A percentile compares a stretch with the other conserved stretches of the same genome.
phyloP scores from a whole-genome alignment of 1,140 invertebrate genomes.

The Anastatus disparis region DNA sequence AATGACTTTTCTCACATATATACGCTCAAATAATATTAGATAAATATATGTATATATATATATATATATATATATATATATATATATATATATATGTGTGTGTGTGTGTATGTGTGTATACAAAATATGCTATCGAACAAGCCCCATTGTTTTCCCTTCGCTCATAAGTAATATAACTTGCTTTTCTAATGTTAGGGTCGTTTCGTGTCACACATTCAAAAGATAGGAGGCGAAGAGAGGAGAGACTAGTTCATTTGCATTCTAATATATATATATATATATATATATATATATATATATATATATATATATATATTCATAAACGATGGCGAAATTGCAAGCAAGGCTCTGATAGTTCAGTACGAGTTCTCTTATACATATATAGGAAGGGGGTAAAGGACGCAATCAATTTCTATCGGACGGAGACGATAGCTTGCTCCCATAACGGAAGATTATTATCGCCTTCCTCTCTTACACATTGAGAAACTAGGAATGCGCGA shows the following conservation, averaged over 20 bases:
- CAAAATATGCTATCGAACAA: neutral
- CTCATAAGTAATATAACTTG: constrained; percentile 10
- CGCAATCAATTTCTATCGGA: constrained; percentile 51
- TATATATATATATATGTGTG: too few species aligned
- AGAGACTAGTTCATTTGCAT: constrained; percentile 12
- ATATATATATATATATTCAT: constrained; percentile 1
- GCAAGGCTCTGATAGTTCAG: neutral
- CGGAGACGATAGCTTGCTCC: constrained; percentile 31
- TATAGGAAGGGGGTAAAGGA: neutral
- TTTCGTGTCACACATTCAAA: too few species aligned
- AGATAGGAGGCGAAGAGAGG: neutral
- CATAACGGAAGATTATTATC: constrained; percentile 49
- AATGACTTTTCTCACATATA: too few species aligned
- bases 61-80: too few species aligned
- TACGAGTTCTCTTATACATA: neutral
- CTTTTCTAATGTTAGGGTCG: too few species aligned
- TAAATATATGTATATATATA: too few species aligned
- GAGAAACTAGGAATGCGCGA: neutral
- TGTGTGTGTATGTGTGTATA: too few species aligned
- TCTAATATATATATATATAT: neutral
- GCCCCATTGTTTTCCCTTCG: neutral
- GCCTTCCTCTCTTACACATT: too few species aligned
- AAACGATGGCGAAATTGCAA: neutral
- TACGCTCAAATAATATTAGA: too few species aligned
- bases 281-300: neutral